Percentiles rank a stretch among this genome's conserved stretches.
Evolutionary conservation across 2,797 vertebrate genomes (phyloP).

Genomic region (Pseudochirops corinnae): DNA sequence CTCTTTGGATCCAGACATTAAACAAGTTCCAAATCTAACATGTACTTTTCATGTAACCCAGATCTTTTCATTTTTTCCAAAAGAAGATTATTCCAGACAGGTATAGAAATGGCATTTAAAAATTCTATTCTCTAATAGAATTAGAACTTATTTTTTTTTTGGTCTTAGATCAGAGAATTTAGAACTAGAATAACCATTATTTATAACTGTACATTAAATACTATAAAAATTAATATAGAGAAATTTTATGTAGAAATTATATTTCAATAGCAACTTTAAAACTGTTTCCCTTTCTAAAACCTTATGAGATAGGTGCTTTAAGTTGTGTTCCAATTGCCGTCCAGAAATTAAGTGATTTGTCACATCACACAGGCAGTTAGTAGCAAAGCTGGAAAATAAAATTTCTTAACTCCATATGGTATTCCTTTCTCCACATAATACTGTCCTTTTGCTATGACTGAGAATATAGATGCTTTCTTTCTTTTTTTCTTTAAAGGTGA

Average conservation of each 20-base stretch:
- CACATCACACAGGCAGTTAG: background rate
- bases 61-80: background rate
- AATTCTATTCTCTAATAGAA: background rate
- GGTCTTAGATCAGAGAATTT: background rate
- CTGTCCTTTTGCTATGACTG: background rate
- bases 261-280: background rate
- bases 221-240: background rate
- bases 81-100: background rate
- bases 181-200: background rate
- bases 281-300: background rate
- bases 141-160: background rate
- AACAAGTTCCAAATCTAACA: background rate
- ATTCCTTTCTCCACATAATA: background rate
- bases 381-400: background rate
- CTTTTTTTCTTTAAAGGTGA: background rate
- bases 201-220: background rate
- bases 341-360: background rate
- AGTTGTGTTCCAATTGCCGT: background rate
- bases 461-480: background rate
- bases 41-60: background rate
- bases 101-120: background rate
- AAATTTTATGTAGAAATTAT: background rate
- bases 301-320: background rate
- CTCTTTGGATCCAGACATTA: background rate
- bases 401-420: background rate